These are phyloP conservation scores for Neocrepidodera transversa DNA, from an alignment of 2,888 invertebrate genomes.

Conservation along the genomic window DNA sequence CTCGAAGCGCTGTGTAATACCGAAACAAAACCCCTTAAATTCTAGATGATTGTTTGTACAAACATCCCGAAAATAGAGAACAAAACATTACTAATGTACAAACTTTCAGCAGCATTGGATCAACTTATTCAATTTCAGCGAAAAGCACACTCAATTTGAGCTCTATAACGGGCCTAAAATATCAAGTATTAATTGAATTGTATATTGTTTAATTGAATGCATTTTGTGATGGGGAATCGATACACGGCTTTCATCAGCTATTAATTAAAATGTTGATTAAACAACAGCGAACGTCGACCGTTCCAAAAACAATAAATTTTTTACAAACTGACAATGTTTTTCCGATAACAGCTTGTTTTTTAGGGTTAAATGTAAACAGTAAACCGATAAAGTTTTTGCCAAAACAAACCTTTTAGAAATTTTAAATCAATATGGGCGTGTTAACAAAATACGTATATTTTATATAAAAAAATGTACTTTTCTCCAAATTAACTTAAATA, in stretches of 20 bases:
- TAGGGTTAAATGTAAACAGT: neutral
- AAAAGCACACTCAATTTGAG: constrained; percentile 11
- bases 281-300: constrained; percentile 21
- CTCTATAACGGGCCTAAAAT: constrained; percentile 1
- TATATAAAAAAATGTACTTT: no score
- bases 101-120: neutral
- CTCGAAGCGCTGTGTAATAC: no score
- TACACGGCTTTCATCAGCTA: constrained; percentile 18
- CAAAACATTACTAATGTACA: neutral
- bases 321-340: neutral
- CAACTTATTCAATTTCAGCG: constrained; percentile 3
- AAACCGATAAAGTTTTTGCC: neutral
- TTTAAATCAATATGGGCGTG: no score
- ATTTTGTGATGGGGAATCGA: constrained; percentile 21
- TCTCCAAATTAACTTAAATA: no score
- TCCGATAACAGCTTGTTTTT: neutral
- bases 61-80: neutral
- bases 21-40: neutral
- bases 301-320: constrained; percentile 23
- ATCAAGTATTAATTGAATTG: constrained; percentile 28
- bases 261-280: constrained; percentile 27
- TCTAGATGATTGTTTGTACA: neutral
- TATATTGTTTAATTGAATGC: constrained; percentile 27
- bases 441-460: no score
- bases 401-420: no score